Base-by-base conservation (phyloP, 2,888 invertebrate genomes). In the Drosophila niveifrons region DNA sequence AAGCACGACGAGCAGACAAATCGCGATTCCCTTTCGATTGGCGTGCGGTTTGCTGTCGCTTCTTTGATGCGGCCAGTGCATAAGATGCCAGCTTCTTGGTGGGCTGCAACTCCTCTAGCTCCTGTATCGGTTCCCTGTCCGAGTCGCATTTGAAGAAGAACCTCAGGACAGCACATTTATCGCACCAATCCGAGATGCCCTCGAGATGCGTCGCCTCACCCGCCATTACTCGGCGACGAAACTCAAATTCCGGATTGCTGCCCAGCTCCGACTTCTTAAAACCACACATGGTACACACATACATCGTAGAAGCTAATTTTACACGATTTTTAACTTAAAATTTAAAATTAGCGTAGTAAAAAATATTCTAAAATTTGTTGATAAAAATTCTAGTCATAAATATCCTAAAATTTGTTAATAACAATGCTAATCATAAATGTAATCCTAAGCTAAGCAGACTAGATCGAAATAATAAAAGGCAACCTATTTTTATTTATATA, bases 261-360 rank as follows among this genome's bases (percentile, higher is more conserved):
- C n/a, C 55, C 0, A 83, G 29, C n/a, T 41, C 17, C 0, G 17
- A 2, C 15, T 75, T 75, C 23, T 31, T 51, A 0, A 44, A 10
- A 9, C 72, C 68, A n/a, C 78, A 87, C 0, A 51, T 48, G 0
- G 51, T 51, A 15, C 84, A 82, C 4, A 52, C 10, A 29, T 53
- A 81, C 82, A 87, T 84, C 9, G 55, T 29, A 1, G 1, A 13
- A 15, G 7, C 36, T 36, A n/a, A 4, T n/a, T n/a, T 31, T 34
- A 29, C 3, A 13, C 4, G 6, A 6, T n/a, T 41, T 41, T 29
- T 23, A 2, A 10, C 1, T 46, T 7, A 44, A 53, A 50, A 29
- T 4, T 6, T 29, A 29, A 18, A 11, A 6, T 44, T 43, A 36
- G 17, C 10, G 11, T 6, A 28, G 41, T 44, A 56, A 17, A 8